Evolutionary conservation across 1,140 invertebrate genomes (phyloP).

Genomic region (Drosophila hydei): DNA sequence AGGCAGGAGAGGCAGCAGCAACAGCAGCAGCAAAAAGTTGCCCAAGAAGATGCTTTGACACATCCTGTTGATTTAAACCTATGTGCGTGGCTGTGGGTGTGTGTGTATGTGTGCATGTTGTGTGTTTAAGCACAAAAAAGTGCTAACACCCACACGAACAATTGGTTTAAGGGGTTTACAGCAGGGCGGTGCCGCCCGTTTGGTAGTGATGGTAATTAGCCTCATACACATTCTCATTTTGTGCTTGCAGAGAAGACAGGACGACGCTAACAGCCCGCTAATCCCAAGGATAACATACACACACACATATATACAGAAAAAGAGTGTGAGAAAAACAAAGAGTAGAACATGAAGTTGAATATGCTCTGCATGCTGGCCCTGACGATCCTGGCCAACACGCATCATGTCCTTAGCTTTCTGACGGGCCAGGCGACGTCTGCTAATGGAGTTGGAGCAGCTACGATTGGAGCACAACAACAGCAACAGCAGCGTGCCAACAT

Average conservation of each 20-base stretch:
- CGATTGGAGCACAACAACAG: conserved; percentile 5
- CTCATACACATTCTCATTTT: conserved; percentile 43
- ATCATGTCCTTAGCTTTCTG: conserved; percentile 65
- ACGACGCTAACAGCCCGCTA: conserved; percentile 44
- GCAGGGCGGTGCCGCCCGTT: background rate
- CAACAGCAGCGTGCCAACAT: conserved; percentile 25
- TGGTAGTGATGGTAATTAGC: conserved; percentile 75
- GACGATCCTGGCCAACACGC: conserved; percentile 67
- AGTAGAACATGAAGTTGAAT: conserved; percentile 56
- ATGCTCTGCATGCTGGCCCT: conserved; percentile 67
- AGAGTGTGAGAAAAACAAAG: background rate
- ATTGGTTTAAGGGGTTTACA: background rate
- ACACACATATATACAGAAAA: conserved; percentile 20
- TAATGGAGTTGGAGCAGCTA: conserved; percentile 11
- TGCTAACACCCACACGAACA: conserved; percentile 48
- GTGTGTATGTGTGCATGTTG: conserved; percentile 11
- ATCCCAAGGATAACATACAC: conserved; percentile 58
- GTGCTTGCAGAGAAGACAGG: conserved; percentile 29
- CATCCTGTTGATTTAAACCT: conserved; percentile 40
- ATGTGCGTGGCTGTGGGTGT: conserved; percentile 6
- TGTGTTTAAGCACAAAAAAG: conserved; percentile 63
- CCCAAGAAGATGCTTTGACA: conserved; percentile 22
- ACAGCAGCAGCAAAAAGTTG: conserved; percentile 12
- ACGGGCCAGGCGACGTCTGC: conserved; percentile 27
- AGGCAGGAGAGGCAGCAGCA: conserved; percentile 22